Base-by-base conservation (phyloP, 2,113 vertebrate genomes). In the Tragelaphus imberbis region DNA sequence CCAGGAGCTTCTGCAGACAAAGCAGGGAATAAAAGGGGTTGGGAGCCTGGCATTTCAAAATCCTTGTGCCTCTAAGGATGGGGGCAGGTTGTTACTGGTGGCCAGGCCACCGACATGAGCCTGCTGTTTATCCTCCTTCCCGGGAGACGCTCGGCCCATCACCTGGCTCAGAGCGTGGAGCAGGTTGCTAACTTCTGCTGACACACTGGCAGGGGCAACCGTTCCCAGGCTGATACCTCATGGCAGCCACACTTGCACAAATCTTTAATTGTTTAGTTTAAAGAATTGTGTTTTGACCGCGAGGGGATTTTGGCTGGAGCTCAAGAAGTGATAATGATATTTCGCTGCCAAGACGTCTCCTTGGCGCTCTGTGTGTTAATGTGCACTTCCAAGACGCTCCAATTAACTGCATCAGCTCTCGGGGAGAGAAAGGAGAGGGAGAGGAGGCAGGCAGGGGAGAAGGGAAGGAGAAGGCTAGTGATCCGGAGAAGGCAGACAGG, bases 271-370 rank as follows among this genome's bases (percentile, higher is more conserved):
- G 99, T 99, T 99, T 99, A 99, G 99, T 98, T 99, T 99, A 99
- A 99, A 99, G 99, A 99, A 99, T 99, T 98, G 99, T 99, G 99
- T 99, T 99, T 99, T 99, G 99, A 99, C 99, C 99, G 98, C 98
- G 98, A 98, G 98, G 99, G 99, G 99, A 98, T 99, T 99, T 99
- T 99, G 99, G 99, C 99, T 99, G 98, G 98, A 98, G 98, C 98
- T 99, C 99, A 99, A 99, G 98, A 99, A 98, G 99, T 99, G 99
- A 99, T 99, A 99, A 99, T 99, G 99, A 99, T 99, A 99, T 99
- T 99, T 99, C 96, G 98, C 99, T 99, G 99, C 99, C 99, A 99
- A 99, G 99, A 98, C 96, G 94, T 99, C 98, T 98, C 98, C 98
- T 98, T 97, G 98, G 99, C 98, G 99, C 98, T 99, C 97, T 98